phyloP scores from a whole-genome alignment of 2,113 vertebrate genomes.

The Periophthalmus modestus region DNA sequence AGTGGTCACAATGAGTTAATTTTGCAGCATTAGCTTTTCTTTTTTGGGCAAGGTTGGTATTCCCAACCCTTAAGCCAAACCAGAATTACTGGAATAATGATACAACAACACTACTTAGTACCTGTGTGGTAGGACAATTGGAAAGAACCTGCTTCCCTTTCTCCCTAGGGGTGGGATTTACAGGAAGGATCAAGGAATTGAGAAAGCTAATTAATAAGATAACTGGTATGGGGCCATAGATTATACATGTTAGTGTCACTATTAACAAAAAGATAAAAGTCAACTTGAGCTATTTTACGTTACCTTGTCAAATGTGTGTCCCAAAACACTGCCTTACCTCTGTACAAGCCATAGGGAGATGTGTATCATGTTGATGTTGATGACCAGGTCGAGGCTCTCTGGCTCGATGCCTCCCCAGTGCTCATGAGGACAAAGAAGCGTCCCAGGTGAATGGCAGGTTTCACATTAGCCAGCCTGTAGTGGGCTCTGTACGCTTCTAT shows the following conservation, averaged over 20 bases:
- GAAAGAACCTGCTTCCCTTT: neutral
- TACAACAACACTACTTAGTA: too few relatives aligned
- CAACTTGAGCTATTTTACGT: too few relatives aligned
- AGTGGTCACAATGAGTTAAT: too few relatives aligned
- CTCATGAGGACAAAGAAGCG: conserved; percentile 81
- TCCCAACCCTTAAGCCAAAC: too few relatives aligned
- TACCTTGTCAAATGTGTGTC: neutral
- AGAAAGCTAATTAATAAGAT: too few relatives aligned
- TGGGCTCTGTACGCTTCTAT: conserved; percentile 79
- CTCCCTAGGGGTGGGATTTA: neutral
- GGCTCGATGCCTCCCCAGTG: conserved; percentile 82
- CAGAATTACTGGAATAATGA: too few relatives aligned
- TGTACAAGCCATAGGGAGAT: conserved; percentile 85
- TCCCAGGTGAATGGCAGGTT: conserved; percentile 86
- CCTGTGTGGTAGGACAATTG: too few relatives aligned
- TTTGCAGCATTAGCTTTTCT: too few relatives aligned
- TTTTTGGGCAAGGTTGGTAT: too few relatives aligned
- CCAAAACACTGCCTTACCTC: conserved; percentile 69
- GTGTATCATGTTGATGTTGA: conserved; percentile 96
- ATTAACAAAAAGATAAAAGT: too few relatives aligned
- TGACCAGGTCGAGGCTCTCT: conserved; percentile 81
- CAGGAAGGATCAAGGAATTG: too few relatives aligned
- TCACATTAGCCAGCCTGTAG: conserved; percentile 80
- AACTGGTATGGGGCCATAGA: neutral
- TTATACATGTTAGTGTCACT: neutral